phyloP scores from a whole-genome alignment of 2,888 invertebrate species.

The Camptogramma bilineatum region DNA sequence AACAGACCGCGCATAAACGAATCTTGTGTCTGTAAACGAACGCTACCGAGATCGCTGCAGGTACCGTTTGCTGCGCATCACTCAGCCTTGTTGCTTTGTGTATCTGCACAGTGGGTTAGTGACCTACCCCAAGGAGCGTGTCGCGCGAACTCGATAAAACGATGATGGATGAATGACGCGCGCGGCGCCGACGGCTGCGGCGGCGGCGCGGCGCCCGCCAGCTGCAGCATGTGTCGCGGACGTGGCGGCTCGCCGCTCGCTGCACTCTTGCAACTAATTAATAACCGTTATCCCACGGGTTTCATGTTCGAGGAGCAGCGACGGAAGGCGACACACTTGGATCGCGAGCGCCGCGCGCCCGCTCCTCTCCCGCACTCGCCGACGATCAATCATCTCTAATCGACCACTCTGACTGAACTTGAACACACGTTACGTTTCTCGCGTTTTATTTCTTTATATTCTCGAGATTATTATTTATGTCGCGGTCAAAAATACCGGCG shows the following conservation, averaged over 20 bases:
- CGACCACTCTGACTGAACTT: constrained; percentile 37
- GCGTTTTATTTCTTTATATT: constrained; percentile 33
- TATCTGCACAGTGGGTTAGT: constrained; percentile 31
- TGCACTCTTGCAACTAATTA: constrained; percentile 29
- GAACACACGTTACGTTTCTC: constrained; percentile 33
- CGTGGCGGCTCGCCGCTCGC: not conserved
- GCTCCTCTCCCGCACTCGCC: not conserved
- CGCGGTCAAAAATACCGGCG: constrained; percentile 38
- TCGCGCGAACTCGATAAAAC: constrained; percentile 21
- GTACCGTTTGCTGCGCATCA: constrained; percentile 14
- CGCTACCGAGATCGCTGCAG: constrained; percentile 13
- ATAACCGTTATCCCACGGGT: constrained; percentile 36
- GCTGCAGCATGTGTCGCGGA: constrained; percentile 15
- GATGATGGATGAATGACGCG: constrained; percentile 15
- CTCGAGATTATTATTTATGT: constrained; percentile 38
- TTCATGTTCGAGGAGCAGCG: constrained; percentile 13
- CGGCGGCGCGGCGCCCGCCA: constrained; percentile 2
- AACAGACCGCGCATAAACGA: constrained; percentile 22
- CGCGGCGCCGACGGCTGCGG: not conserved
- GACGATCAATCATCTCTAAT: constrained; percentile 21
- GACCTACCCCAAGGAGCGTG: constrained; percentile 41
- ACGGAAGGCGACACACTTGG: constrained; percentile 12
- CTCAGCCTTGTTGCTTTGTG: not conserved
- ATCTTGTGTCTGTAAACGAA: constrained; percentile 18
- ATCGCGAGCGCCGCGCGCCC: not conserved